phyloP scores from a whole-genome alignment of 2,113 vertebrate species.

The Clarias gariepinus region DNA sequence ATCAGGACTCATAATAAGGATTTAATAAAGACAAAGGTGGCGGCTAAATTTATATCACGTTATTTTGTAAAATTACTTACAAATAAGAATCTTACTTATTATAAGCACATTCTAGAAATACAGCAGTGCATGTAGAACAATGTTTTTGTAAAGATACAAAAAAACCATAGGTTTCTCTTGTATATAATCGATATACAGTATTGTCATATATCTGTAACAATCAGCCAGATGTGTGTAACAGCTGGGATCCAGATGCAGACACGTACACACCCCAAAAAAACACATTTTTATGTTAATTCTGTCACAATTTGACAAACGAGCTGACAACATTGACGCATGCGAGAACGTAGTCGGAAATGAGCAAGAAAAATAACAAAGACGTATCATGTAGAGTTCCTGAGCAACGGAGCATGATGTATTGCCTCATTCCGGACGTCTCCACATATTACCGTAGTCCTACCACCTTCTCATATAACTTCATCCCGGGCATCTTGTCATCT shows the following conservation, averaged over 20 bases:
- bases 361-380: neutral
- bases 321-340: neutral
- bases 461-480: too few relatives aligned
- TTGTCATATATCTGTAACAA: neutral
- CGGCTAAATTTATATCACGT: slow-evolving; percentile 61
- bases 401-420: neutral
- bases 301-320: slow-evolving; percentile 24
- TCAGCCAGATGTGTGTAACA: neutral
- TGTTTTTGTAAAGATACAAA: neutral
- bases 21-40: slow-evolving; percentile 69
- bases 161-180: too few relatives aligned
- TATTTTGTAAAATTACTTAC: slow-evolving; percentile 54
- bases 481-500: too few relatives aligned
- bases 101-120: neutral
- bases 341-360: neutral
- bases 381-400: neutral
- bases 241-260: neutral
- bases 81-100: slow-evolving; percentile 36
- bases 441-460: too few relatives aligned
- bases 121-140: neutral
- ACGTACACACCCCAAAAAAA: neutral
- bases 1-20: slow-evolving; percentile 46
- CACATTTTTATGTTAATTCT: slow-evolving; percentile 28
- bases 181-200: neutral
- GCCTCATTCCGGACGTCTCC: neutral